A percentile compares a stretch with the other conserved stretches of the same genome.
These are phyloP conservation scores for Andricus grossulariae DNA, from an alignment of 1,140 invertebrate genomes.

Conservation along the genomic window DNA sequence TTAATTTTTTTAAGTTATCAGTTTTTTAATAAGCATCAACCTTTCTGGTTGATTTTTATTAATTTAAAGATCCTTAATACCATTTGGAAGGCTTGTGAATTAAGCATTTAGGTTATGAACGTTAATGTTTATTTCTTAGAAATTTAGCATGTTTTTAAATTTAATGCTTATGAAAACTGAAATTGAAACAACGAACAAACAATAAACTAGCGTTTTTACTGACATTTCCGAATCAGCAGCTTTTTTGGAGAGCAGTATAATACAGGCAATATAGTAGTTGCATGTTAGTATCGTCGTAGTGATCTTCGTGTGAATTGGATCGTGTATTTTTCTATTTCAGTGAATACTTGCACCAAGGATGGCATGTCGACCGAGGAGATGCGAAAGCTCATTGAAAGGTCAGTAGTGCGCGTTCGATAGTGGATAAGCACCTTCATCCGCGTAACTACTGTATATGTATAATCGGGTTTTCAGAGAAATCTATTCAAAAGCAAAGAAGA, in stretches of 20 bases:
- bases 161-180: background rate
- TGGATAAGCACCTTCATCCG: background rate
- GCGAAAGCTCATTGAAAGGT: conserved; percentile 97
- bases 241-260: background rate
- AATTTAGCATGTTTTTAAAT: background rate
- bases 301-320: conserved; percentile 72
- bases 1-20: too few relatives aligned
- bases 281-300: conserved; percentile 66
- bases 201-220: conserved; percentile 7
- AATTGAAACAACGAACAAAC: too few relatives aligned
- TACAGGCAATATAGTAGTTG: conserved; percentile 32
- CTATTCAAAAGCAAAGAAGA: background rate
- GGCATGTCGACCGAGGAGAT: conserved; percentile 95
- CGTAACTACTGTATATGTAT: background rate
- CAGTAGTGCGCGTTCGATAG: conserved; percentile 75
- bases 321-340: conserved; percentile 82
- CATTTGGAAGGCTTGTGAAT: too few relatives aligned
- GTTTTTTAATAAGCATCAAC: too few relatives aligned
- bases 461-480: too few relatives aligned
- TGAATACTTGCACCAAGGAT: conserved; percentile 86
- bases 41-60: too few relatives aligned
- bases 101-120: too few relatives aligned
- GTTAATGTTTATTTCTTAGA: background rate
- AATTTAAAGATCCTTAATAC: too few relatives aligned
- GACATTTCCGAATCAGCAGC: background rate